Percentiles rank a stretch among this genome's conserved stretches.
These are phyloP conservation scores for Crocodylus rhombifer DNA, from an alignment of 2,797 vertebrate genomes.

Conservation along the genomic window DNA sequence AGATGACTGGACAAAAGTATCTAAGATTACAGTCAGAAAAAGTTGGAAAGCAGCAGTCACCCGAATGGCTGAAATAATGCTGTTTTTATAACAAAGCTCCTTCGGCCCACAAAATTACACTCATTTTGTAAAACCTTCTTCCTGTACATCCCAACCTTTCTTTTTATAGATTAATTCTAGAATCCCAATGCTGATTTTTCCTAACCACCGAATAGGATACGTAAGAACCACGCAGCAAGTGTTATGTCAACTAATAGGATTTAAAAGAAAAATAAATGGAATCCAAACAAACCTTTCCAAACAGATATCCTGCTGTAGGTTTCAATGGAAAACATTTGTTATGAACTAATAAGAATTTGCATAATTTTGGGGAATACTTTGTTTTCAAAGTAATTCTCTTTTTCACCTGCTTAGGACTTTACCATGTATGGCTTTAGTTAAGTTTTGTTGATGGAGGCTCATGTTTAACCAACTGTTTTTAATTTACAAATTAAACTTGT, in stretches of 20 bases:
- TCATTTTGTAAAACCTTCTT: neutral
- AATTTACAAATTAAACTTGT: constrained; percentile 92
- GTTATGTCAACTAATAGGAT: constrained; percentile 54
- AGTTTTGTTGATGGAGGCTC: constrained; percentile 86
- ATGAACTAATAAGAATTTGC: constrained; percentile 82
- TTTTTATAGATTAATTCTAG: neutral
- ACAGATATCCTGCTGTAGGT: constrained; percentile 67
- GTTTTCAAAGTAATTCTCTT: constrained; percentile 83
- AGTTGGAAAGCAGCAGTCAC: neutral
- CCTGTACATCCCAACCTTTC: neutral
- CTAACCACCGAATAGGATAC: neutral
- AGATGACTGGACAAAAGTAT: neutral
- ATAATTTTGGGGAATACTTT: constrained; percentile 82
- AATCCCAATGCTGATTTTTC: constrained; percentile 1
- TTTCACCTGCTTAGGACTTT: constrained; percentile 86
- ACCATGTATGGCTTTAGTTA: constrained; percentile 85
- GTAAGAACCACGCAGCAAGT: constrained; percentile 8
- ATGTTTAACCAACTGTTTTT: constrained; percentile 90
- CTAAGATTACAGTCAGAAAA: neutral
- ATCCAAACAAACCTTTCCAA: constrained; percentile 61
- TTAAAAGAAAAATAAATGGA: constrained; percentile 72
- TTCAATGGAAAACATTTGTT: constrained; percentile 80
- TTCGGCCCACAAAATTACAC: neutral
- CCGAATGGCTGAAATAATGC: neutral
- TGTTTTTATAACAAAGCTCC: neutral